phyloP scores from a whole-genome alignment of 2,888 invertebrate genomes.

The Drosophila nigricruria region DNA sequence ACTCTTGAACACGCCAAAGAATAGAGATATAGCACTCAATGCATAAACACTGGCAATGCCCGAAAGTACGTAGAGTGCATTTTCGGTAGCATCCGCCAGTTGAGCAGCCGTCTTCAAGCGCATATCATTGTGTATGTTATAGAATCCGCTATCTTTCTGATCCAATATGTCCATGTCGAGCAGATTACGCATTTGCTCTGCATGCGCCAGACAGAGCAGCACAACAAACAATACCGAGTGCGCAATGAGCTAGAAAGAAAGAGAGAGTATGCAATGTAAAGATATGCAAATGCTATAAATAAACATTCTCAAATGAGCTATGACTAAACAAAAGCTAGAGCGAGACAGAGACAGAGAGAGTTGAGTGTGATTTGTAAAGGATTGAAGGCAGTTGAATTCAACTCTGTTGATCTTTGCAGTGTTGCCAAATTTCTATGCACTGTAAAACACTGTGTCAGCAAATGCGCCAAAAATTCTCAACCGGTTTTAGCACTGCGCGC shows the following conservation, averaged over 20 bases:
- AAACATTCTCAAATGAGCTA: not conserved
- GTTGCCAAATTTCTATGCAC: not conserved
- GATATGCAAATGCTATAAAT: not conserved
- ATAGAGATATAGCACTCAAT: conserved; percentile 81
- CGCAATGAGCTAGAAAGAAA: conserved; percentile 81
- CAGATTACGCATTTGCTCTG: conserved; percentile 84
- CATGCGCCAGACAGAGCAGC: conserved; percentile 84
- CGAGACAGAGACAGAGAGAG: not conserved
- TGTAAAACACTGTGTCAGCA: not conserved
- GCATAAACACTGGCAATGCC: conserved; percentile 78
- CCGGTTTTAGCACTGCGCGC: conserved; percentile 17
- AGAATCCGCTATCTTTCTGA: conserved; percentile 84
- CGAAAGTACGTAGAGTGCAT: conserved; percentile 78
- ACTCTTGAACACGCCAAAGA: conserved; percentile 84
- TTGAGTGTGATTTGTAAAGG: not conserved
- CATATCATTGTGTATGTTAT: conserved; percentile 83
- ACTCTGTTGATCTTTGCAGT: not conserved
- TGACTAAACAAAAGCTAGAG: not conserved
- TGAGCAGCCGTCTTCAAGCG: conserved; percentile 82
- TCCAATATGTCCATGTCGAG: conserved; percentile 84
- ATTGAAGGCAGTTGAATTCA: not conserved
- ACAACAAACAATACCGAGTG: conserved; percentile 84
- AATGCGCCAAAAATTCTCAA: conserved; percentile 39
- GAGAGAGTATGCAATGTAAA: not conserved
- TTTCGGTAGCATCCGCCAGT: conserved; percentile 82